A percentile compares a stretch with the other conserved stretches of the same genome.
phyloP scores from a whole-genome alignment of 2,888 invertebrate species.

The Chalcosyrphus nemorum region DNA sequence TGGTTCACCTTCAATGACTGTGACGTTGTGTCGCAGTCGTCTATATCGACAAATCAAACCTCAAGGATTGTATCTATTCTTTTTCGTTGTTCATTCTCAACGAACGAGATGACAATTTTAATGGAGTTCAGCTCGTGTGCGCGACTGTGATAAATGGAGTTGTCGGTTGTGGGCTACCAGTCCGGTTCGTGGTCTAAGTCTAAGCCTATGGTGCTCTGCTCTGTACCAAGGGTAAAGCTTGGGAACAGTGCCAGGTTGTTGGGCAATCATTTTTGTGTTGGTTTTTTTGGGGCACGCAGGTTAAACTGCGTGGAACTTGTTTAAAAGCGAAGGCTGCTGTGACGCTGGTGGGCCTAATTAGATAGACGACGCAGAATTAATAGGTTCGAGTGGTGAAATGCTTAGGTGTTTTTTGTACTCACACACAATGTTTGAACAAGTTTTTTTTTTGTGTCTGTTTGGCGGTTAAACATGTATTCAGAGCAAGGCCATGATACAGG shows the following conservation, averaged over 20 bases:
- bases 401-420: slow-evolving; percentile 23
- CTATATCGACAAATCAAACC: slow-evolving; percentile 46
- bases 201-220: not conserved
- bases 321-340: slow-evolving; percentile 24
- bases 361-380: slow-evolving; percentile 27
- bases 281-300: slow-evolving; percentile 30
- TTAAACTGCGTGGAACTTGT: slow-evolving; percentile 64
- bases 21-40: slow-evolving; percentile 13
- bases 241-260: slow-evolving; percentile 42
- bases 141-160: slow-evolving; percentile 47
- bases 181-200: not conserved
- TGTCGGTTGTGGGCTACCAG: slow-evolving; percentile 31
- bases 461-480: not conserved
- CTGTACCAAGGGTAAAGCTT: slow-evolving; percentile 44
- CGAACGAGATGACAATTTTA: slow-evolving; percentile 41
- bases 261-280: slow-evolving; percentile 26
- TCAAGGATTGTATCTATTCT: slow-evolving; percentile 42
- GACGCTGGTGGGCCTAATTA: slow-evolving; percentile 41
- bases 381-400: slow-evolving; percentile 27
- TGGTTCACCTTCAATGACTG: slow-evolving; percentile 55
- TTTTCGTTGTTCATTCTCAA: slow-evolving; percentile 31
- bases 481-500: slow-evolving; percentile 38
- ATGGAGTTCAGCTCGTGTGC: slow-evolving; percentile 27
- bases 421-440: not conserved
- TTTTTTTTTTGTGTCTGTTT: slow-evolving; percentile 15